Base-by-base conservation (phyloP, 92 coral and sea anemone genomes). In the Desmophyllum pertusum region DNA sequence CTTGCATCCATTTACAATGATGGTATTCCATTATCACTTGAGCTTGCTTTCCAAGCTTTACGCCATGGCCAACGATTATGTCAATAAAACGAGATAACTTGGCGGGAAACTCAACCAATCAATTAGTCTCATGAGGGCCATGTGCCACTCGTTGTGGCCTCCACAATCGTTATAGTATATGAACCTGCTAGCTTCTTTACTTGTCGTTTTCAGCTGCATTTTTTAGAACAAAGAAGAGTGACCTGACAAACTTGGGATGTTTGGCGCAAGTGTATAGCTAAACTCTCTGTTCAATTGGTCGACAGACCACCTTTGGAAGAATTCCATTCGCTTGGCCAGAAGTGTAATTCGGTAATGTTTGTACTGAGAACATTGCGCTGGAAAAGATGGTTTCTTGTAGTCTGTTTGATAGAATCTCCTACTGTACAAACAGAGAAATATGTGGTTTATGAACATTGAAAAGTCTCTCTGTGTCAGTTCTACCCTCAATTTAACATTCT, bases 61-160 rank as follows among this genome's bases (percentile, higher is more conserved):
- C 74, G 14, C 68, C 80, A 76, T 79, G 74, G 1, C 83, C 83
- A 53, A 84, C 2, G 29, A 61, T 57, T 8, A 84, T 35, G 10
- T 63, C 81, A 11, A 66, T 68, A 0, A n/a, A n/a, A 1, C 30
- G 4, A 84, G 66, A 63, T 84, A 76, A 0, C 25, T 4, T 10
- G 83, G 87, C 33, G 80, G 72, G n/a, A 29, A 31, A 21, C 43
- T 29, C 27, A 84, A 66, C 55, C 45, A 61, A 4, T 41, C 38
- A 29, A 62, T 30, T 10, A 62, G 61, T n/a, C 10, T 21, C 27
- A 27, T 17, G n/a, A n/a, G n/a, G 61, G 6, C 67, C 87, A 29
- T n/a, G n/a, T 52, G 75, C 11, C 7, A 51, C 23, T 75, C 62
- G n/a, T 30, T 84, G 5, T 63, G n/a, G 80, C 71, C 39, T 57